Conservation (phyloP, 53 echinoderm and acorn worm species). For the Paelopatides confundens region DNA sequence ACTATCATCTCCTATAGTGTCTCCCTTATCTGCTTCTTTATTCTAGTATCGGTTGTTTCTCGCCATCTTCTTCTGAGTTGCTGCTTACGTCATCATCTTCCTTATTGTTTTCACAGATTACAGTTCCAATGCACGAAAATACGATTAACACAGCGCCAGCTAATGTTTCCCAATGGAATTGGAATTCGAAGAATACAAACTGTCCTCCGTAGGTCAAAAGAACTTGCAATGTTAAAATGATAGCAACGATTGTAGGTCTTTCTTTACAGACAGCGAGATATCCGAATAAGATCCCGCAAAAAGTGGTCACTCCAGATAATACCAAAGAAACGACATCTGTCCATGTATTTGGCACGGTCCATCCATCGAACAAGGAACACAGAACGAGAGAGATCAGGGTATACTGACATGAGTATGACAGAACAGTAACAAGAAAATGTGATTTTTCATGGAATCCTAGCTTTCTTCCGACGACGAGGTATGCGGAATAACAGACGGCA, state of each 20-base stretch:
- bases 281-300: background rate
- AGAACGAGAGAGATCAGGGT: background rate
- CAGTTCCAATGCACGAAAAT: background rate
- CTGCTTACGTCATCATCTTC: too few relatives aligned
- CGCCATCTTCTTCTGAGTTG: too few relatives aligned
- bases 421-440: background rate
- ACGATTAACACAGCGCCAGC: background rate
- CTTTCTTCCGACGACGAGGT: too few relatives aligned
- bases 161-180: background rate
- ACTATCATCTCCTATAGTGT: too few relatives aligned
- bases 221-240: background rate
- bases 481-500: too few relatives aligned
- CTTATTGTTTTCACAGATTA: too few relatives aligned
- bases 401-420: background rate
- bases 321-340: background rate
- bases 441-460: background rate
- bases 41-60: too few relatives aligned
- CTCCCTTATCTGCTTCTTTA: too few relatives aligned
- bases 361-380: background rate
- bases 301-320: background rate
- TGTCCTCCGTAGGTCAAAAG: background rate
- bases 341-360: background rate
- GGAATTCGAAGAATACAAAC: constrained; percentile 1
- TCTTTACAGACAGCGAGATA: background rate
- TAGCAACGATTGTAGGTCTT: background rate